phyloP scores from a whole-genome alignment of 2,113 vertebrate species.

The Jacana jacana region DNA sequence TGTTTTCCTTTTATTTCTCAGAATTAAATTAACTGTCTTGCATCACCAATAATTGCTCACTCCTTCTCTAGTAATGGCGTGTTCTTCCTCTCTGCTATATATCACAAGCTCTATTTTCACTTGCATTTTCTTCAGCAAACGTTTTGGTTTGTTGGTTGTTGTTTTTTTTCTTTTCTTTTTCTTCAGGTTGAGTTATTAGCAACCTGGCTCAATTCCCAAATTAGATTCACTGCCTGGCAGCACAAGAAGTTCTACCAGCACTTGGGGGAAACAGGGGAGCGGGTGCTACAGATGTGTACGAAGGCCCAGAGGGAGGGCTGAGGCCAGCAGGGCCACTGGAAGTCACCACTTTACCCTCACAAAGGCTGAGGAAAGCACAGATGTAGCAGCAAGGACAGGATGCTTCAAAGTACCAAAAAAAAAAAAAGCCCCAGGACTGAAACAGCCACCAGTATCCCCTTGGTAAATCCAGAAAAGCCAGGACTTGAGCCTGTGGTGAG shows the following conservation, averaged over 20 bases:
- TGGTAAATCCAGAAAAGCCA: neutral
- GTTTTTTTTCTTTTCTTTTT: neutral
- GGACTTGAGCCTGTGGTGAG: neutral
- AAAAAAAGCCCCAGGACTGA: neutral
- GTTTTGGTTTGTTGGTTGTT: accelerated
- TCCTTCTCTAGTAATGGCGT: neutral
- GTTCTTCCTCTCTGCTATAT: neutral
- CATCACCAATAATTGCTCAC: neutral
- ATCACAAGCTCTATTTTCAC: neutral
- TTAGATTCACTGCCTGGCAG: neutral
- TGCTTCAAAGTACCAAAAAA: neutral
- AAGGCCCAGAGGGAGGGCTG: neutral
- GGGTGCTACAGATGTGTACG: neutral
- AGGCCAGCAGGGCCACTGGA: neutral
- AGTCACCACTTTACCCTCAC: neutral
- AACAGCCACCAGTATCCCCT: neutral
- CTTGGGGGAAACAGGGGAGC: neutral
- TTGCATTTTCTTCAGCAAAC: neutral
- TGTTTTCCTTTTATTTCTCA: neutral
- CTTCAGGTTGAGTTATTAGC: slow-evolving; percentile 29
- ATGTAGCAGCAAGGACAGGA: neutral
- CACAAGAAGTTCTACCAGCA: neutral
- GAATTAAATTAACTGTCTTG: neutral
- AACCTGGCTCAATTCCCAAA: slow-evolving; percentile 10
- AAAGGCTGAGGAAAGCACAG: neutral